A percentile compares a stretch with the other conserved stretches of the same genome.
These are phyloP conservation scores for Kradibia gibbosae DNA, from an alignment of 1,140 invertebrate genomes.

Conservation along the genomic window DNA sequence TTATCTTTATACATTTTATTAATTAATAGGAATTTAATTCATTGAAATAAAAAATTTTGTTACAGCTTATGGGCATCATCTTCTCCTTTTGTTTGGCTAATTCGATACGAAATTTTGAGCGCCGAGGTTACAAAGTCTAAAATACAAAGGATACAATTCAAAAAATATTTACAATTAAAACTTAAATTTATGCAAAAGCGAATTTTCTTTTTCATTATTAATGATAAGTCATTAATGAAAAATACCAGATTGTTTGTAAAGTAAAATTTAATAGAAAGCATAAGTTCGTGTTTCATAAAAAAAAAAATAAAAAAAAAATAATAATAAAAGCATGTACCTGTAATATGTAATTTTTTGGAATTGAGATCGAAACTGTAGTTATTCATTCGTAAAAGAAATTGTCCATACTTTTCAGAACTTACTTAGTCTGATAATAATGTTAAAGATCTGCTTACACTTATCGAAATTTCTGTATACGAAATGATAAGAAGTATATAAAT, in stretches of 20 bases:
- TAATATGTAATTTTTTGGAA: conserved; percentile 6
- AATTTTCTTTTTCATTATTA: conserved; percentile 33
- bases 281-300: conserved; percentile 35
- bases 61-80: conserved; percentile 85
- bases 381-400: too few species aligned
- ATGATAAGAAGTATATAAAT: too few species aligned
- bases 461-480: too few species aligned
- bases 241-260: conserved; percentile 23
- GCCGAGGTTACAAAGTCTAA: conserved; percentile 71
- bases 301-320: conserved; percentile 19
- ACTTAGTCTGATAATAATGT: too few species aligned
- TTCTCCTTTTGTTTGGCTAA: conserved; percentile 88
- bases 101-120: conserved; percentile 79
- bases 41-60: neutral
- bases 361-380: too few species aligned
- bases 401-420: too few species aligned
- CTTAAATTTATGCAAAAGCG: conserved; percentile 14
- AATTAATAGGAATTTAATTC: too few species aligned
- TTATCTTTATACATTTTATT: too few species aligned
- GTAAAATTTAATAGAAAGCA: conserved; percentile 2
- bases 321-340: conserved; percentile 37
- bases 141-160: too few species aligned
- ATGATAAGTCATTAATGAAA: conserved; percentile 30
- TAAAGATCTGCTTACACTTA: too few species aligned
- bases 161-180: neutral